Conservation (phyloP, 2,113 vertebrate species). For the Antechinus stuartii region DNA sequence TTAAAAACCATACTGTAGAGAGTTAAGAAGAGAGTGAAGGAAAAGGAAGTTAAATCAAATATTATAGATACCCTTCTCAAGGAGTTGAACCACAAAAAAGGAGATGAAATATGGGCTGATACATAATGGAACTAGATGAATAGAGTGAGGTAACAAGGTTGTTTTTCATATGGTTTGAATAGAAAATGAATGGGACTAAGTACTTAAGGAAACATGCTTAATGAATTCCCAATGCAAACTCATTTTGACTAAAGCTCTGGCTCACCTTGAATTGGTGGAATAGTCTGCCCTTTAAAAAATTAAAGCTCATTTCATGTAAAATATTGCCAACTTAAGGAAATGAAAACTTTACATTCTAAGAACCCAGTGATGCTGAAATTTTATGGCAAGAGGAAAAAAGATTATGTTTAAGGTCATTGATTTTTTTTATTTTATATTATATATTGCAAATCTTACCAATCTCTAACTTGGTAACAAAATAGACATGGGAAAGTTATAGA, state of each 20-base stretch:
- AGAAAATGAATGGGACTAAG: neutral
- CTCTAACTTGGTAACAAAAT: neutral
- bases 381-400: neutral
- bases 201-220: neutral
- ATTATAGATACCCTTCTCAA: no score
- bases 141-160: neutral
- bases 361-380: neutral
- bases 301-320: neutral
- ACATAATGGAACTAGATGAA: neutral
- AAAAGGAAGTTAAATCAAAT: no score
- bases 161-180: neutral
- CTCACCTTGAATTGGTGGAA: neutral
- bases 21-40: no score
- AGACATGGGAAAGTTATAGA: neutral
- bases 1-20: no score
- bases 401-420: neutral
- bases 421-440: neutral
- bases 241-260: constrained; percentile 26
- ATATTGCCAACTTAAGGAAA: neutral
- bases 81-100: neutral
- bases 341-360: neutral
- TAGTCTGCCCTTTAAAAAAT: neutral
- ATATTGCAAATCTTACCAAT: neutral
- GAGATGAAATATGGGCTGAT: neutral
- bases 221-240: neutral